Percentiles rank a stretch among this genome's conserved stretches.
These are phyloP conservation scores for Salvelinus alpinus DNA, from an alignment of 2,113 vertebrate species.

Conservation along the genomic window DNA sequence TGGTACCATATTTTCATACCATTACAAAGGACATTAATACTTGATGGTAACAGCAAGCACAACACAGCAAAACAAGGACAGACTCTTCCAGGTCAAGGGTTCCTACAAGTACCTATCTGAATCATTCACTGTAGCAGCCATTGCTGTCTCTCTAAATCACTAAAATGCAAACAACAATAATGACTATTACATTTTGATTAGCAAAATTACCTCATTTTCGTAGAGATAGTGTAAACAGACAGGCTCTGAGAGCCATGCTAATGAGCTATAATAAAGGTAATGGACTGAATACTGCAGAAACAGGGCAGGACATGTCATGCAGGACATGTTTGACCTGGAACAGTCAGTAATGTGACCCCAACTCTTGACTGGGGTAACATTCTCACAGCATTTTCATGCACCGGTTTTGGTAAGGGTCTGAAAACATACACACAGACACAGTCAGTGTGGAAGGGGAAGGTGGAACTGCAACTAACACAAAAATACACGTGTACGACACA, in stretches of 20 bases:
- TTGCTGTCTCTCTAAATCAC: slow-evolving; percentile 29
- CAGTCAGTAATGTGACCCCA: not conserved
- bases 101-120: not conserved
- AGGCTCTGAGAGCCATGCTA: not conserved
- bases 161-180: not conserved
- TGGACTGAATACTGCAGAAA: not conserved
- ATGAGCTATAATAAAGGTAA: not conserved
- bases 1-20: not conserved
- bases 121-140: slow-evolving; percentile 23
- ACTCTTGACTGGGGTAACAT: not conserved
- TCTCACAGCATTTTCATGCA: slow-evolving; percentile 13
- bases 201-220: not conserved
- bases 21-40: not conserved
- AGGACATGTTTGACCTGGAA: not conserved
- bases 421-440: not conserved
- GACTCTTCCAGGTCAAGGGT: slow-evolving; percentile 15
- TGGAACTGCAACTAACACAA: not conserved
- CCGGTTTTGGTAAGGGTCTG: slow-evolving; percentile 46
- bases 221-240: not conserved
- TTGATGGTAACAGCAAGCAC: slow-evolving; percentile 8
- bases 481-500: slow-evolving; percentile 3
- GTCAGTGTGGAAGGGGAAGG: not conserved
- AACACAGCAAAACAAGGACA: slow-evolving; percentile 11
- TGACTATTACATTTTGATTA: not conserved
- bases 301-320: not conserved